Evolutionary conservation across 2,113 vertebrate species (phyloP), one percentile per base, ranked within the genome.

Genomic region (Redunca redunca): DNA sequence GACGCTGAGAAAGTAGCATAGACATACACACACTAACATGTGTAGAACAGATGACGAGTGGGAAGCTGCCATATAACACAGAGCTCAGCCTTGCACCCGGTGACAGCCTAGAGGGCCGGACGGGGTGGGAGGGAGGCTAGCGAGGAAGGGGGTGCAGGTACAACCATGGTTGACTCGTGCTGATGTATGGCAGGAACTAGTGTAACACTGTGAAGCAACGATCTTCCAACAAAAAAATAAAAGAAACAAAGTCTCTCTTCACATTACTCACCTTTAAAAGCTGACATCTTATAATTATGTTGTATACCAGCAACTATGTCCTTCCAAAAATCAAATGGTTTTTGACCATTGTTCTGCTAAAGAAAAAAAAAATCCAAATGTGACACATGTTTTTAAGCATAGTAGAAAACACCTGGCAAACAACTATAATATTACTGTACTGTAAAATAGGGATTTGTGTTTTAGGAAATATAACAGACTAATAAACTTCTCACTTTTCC

Each of bases 241-340:
- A 71, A 21, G 17, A 36, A 40, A 71, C 12, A 6, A 95, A 91
- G 43, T 43, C 43, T 92, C 53, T 94, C 28, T 91, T 92, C n/a
- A 43, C 1, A 1, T 64, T 96, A 98, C 99, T 98, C 99, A 99
- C 99, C 99, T 99, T 99, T 99, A 98, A 99, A 99, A 96, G 99
- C 99, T 97, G 99, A 98, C 87, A 99, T 99, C 99, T 99, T 99
- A 98, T 99, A 99, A 98, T 99, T 99, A 98, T 99, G 99, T 97
- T 99, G 99, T 92, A 99, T 99, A 97, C 99, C 99, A 98, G 99
- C 99, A 88, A 99, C 97, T 98, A 99, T 99, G 98, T 99, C 99
- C 98, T 99, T 99, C 99, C 99, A 99, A 98, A 99, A 99, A 98
- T 99, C 99, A 25, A 99, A 99, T 95, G 99, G 99, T 98, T 99